Conservation (phyloP, 2,113 vertebrate species). For the Amazona guildingii region DNA sequence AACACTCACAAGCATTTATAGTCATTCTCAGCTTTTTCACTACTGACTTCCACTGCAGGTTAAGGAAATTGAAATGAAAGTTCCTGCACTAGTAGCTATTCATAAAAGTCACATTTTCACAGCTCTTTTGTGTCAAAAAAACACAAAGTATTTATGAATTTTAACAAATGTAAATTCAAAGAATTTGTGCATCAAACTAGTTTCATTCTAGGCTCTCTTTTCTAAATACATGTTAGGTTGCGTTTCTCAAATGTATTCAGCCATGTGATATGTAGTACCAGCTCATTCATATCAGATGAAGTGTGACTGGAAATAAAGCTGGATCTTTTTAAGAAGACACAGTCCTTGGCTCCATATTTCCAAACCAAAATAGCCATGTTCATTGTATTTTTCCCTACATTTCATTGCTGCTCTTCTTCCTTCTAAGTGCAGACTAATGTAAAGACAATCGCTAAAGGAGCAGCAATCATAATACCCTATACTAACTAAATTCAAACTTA, state of each 20-base stretch:
- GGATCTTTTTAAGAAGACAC: constrained; percentile 57
- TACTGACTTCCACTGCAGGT: background rate
- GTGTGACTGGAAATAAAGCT: constrained; percentile 72
- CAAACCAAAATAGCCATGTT: constrained; percentile 67
- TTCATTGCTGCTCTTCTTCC: constrained; percentile 64
- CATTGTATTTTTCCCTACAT: constrained; percentile 65
- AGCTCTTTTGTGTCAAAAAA: background rate
- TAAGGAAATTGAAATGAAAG: background rate
- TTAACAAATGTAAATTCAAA: background rate
- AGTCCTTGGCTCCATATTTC: constrained; percentile 64
- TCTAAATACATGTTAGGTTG: constrained; percentile 51
- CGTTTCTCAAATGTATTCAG: constrained; percentile 69
- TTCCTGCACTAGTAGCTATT: background rate
- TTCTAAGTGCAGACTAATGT: constrained; percentile 70
- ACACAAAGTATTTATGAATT: background rate
- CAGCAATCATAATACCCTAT: constrained; percentile 69
- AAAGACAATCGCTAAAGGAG: constrained; percentile 69
- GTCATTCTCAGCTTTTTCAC: background rate
- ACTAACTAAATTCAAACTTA: constrained; percentile 73
- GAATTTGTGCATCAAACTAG: background rate
- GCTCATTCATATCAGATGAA: constrained; percentile 72
- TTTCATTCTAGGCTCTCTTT: background rate
- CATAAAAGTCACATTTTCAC: background rate
- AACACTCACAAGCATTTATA: background rate
- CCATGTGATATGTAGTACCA: constrained; percentile 55